A percentile compares a stretch with the other conserved stretches of the same genome.
These are phyloP conservation scores for Malurus splendens DNA, from an alignment of 2,797 vertebrate genomes.

Conservation along the genomic window DNA sequence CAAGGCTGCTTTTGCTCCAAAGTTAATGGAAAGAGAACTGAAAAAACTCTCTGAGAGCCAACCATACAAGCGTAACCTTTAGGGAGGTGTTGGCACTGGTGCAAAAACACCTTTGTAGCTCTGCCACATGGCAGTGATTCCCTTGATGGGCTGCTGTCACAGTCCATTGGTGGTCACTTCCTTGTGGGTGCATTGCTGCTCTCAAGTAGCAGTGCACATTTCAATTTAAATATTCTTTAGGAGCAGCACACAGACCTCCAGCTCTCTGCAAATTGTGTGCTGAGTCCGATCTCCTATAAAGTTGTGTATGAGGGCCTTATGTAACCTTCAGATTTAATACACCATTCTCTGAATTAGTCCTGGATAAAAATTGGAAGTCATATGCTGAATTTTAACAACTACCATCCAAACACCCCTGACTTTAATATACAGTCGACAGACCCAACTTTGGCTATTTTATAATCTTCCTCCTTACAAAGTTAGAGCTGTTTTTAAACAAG, in stretches of 20 bases:
- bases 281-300: not conserved
- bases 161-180: not conserved
- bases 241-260: not conserved
- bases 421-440: not conserved
- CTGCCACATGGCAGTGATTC: not conserved
- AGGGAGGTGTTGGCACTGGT: not conserved
- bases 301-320: not conserved
- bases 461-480: not conserved
- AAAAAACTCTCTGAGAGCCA: not conserved
- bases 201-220: not conserved
- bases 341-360: not conserved
- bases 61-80: not conserved
- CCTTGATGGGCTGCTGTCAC: not conserved
- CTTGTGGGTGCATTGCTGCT: not conserved
- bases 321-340: not conserved
- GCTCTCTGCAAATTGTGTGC: rapidly evolving
- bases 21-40: not conserved
- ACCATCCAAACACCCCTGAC: not conserved
- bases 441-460: not conserved
- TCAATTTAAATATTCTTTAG: not conserved
- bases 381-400: not conserved
- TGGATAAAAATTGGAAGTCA: not conserved
- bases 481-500: not conserved
- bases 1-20: not conserved
- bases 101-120: not conserved